These are phyloP conservation scores for Parazoanthus swiftii DNA, from an alignment of 92 coral and sea anemone genomes.

Conservation along the genomic window DNA sequence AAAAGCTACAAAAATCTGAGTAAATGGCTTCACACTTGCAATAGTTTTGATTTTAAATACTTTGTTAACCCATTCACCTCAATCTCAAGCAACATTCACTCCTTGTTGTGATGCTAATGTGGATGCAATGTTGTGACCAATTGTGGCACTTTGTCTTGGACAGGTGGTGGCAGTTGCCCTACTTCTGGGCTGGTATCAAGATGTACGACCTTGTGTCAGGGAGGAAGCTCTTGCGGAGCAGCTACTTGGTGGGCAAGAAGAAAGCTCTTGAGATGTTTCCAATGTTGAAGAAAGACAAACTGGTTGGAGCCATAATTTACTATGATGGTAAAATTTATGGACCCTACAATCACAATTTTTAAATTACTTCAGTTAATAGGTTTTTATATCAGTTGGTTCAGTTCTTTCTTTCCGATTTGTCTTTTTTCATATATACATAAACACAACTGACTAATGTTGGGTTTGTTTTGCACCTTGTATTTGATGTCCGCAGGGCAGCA, in stretches of 20 bases:
- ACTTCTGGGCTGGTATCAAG: conserved; percentile 97
- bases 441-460: no score
- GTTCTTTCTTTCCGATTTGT: not conserved
- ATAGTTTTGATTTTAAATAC: no score
- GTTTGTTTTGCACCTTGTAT: no score
- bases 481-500: conserved; percentile 81
- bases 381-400: not conserved
- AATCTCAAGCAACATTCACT: no score
- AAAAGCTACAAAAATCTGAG: no score
- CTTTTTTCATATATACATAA: no score
- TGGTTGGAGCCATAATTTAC: conserved; percentile 96
- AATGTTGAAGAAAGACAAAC: conserved; percentile 88
- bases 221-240: conserved; percentile 84
- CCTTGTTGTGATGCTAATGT: not conserved
- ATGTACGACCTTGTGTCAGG: conserved; percentile 98
- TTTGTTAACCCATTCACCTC: no score
- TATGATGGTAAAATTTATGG: conserved; percentile 84
- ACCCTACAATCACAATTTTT: no score
- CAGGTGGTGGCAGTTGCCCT: conserved; percentile 99
- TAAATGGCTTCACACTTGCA: no score
- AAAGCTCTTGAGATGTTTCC: conserved; percentile 96
- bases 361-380: not conserved
- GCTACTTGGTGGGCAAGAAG: conserved; percentile 90
- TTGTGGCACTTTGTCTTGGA: not conserved
- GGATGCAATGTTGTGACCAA: not conserved